Evolutionary conservation across 2,113 vertebrate genomes (phyloP), one percentile per base, ranked within the genome.

Genomic region (Paramisgurnus dabryanus): DNA sequence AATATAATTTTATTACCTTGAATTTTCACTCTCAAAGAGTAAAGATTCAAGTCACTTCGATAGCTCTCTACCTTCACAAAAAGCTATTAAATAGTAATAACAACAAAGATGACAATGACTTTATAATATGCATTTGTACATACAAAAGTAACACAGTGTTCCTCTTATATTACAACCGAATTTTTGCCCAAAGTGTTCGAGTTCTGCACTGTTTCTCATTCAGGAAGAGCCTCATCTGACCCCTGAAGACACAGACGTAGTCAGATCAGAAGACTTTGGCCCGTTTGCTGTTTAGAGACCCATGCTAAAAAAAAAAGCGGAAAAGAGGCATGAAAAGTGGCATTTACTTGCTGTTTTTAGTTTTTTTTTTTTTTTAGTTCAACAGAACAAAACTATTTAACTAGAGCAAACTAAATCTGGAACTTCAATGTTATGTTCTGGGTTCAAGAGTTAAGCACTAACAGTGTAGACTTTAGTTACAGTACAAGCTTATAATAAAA

Each of bases 231-330:
- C 27, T 34, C 27, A 34, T 34, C 27, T 34, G 27, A 34, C 27
- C 27, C 27, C 27, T 12, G 7, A 1, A 13, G 60, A 81, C 73
- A 41, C 39, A 49, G 64, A 27, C n/a, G 18, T 4, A 13, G 4
- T 17, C 70, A 50, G 70, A 73, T 91, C 85, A 94, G 80, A 93
- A 91, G 81, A 93, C 87, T 72, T 91, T 88, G 81, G 91, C 90
- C 77, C 92, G 90, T 88, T 94, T 94, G 88, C 92, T 94, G 85
- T 85, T 89, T 85, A 93, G 87, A 17, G 93, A 93, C 18, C 90
- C 91, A 57, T 93, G 91, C 92, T 93, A 72, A 45, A 67, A 83
- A 58, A 82, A 18, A 75, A 53, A 39, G 12, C 75, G n/a, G 43
- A 55, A 27, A 39, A 79, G 63, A 11, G 60, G 69, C 13, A 5